Evolutionary conservation across 2,888 invertebrate genomes (phyloP), one percentile per base, ranked within the genome.

Genomic region (Neoscelio sp.): DNA sequence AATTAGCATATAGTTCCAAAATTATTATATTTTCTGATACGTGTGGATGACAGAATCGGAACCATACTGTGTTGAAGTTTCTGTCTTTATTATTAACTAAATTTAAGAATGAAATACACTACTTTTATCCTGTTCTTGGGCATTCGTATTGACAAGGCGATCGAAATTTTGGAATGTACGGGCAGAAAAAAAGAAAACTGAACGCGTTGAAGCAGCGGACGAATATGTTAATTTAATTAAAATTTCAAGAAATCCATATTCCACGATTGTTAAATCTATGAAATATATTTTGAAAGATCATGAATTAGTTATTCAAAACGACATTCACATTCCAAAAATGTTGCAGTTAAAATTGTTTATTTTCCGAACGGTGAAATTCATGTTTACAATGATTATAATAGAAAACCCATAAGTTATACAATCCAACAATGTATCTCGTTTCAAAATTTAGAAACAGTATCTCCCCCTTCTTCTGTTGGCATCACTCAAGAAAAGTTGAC

Each of bases 71-170:
- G n/a, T n/a, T n/a, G n/a, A n/a, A n/a, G n/a, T n/a, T n/a, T n/a
- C n/a, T n/a, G n/a, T n/a, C n/a, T n/a, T n/a, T n/a, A n/a, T n/a
- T n/a, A n/a, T n/a, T n/a, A n/a, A n/a, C n/a, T n/a, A n/a, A n/a
- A n/a, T n/a, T n/a, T n/a, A n/a, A n/a, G n/a, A n/a, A n/a, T n/a
- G n/a, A n/a, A n/a, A n/a, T n/a, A n/a, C n/a, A n/a, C n/a, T n/a
- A n/a, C n/a, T n/a, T n/a, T n/a, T n/a, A n/a, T n/a, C n/a, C n/a
- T n/a, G n/a, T n/a, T n/a, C n/a, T n/a, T n/a, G n/a, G 58, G 20
- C 58, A 70, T 70, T 70, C 50, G 7, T 64, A 50, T 17, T 50
- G 40, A n/a, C 40, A 30, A 7, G 30, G 52, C 18, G 52, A 52
- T 33, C 33, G 52, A 33, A 52, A 52, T n/a, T 52, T 52, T 12